Percentiles rank a stretch among this genome's conserved stretches.
Conservation (phyloP, 2,113 vertebrate species). For the Tachysurus fulvidraco region DNA sequence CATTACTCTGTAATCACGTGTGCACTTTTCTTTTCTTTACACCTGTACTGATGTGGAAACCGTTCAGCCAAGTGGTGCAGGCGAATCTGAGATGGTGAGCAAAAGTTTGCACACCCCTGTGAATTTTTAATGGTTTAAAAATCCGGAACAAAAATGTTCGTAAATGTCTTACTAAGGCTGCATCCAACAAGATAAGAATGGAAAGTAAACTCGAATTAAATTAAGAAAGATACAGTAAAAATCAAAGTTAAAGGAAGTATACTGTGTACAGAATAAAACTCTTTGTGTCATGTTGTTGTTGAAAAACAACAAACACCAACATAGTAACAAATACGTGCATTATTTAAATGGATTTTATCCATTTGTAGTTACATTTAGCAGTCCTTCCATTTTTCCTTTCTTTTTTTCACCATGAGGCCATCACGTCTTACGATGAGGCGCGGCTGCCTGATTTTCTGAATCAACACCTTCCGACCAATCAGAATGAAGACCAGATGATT, state of each 20-base stretch:
- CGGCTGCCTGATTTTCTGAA: not conserved
- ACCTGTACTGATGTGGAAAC: not conserved
- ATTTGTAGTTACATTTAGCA: too few relatives aligned
- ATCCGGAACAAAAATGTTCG: not conserved
- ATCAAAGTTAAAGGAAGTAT: too few relatives aligned
- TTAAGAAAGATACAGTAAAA: too few relatives aligned
- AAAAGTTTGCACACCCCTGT: not conserved
- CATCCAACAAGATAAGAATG: not conserved
- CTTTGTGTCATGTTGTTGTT: too few relatives aligned
- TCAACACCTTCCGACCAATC: not conserved
- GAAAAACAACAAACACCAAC: too few relatives aligned
- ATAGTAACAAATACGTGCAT: not conserved
- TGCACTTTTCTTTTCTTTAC: not conserved
- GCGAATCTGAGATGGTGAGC: not conserved
- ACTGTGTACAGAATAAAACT: too few relatives aligned
- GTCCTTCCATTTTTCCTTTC: too few relatives aligned
- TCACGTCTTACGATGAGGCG: not conserved
- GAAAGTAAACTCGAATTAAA: too few relatives aligned
- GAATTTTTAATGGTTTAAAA: not conserved
- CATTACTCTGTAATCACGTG: not conserved
- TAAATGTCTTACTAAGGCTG: not conserved
- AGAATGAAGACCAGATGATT: not conserved
- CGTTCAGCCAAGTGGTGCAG: not conserved
- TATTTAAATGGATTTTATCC: not conserved
- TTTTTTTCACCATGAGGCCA: too few relatives aligned